Base-by-base conservation (phyloP, 1,140 invertebrate genomes). In the Lerema accius region DNA sequence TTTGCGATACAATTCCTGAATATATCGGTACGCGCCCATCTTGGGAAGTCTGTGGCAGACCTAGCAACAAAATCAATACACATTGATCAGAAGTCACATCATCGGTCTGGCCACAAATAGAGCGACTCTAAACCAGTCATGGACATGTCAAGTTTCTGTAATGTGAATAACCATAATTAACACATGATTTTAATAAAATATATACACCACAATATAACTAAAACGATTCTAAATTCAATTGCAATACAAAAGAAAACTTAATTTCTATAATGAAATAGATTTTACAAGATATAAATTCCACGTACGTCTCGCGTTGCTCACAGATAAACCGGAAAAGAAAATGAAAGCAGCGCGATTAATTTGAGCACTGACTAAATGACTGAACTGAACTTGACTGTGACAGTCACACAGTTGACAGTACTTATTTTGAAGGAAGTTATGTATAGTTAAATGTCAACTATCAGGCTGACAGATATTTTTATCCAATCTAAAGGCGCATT, bases 11-110 rank as follows among this genome's bases (percentile, higher is more conserved):
- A 99, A 93, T 89, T 99, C 99, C 91, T 99, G 97, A 93, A 99
- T 98, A 93, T 99, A 99, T 91, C 98, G 98, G 93, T 99, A 99
- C 64, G 98, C 99, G 88, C 99, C 99, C 99, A 99, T 99, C 83
- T 85, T 89, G 87, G 80, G 74, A 91, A 92, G 92, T 90, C 92
- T 93, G 86, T 88, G 88, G 86, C 86, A 93, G 92, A 93, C 93
- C 93, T 93, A 93, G 93, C 83, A 93, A 93, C 92, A 92, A 93
- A 93, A 92, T 91, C 90, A 91, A 91, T 85, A 73, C 59, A 76
- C 75, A 91, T 85, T 90, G 90, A 92, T 92, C 92, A 92, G 92
- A 89, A 91, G 93, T 93, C 93, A 93, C 93, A 93, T 93, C 93
- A 93, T 93, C 88, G 92, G 93, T 93, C 93, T 92, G 91, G 86